Conservation (phyloP, 2,797 vertebrate genomes). For the Chiroxiphia lanceolata region DNA sequence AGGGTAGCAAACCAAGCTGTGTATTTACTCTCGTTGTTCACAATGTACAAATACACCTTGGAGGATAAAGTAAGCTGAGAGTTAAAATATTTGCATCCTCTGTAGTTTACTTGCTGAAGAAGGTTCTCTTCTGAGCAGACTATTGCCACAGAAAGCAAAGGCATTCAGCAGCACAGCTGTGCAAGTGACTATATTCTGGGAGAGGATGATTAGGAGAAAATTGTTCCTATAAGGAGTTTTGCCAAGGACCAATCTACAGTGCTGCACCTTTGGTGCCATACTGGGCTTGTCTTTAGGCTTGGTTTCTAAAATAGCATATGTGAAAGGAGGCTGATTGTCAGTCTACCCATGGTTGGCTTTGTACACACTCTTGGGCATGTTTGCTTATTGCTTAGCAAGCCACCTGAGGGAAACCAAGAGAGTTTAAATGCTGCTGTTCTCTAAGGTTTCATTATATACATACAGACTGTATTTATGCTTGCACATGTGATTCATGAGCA, state of each 20-base stretch:
- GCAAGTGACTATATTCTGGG: not conserved
- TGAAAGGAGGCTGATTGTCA: not conserved
- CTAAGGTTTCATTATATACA: not conserved
- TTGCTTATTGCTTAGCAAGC: not conserved
- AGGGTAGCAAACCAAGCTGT: not conserved
- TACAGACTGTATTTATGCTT: not conserved
- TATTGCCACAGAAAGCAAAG: not conserved
- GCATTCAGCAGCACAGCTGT: not conserved
- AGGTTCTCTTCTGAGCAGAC: not conserved
- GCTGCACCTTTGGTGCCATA: not conserved
- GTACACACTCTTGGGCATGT: not conserved
- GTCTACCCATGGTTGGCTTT: not conserved
- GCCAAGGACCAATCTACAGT: not conserved
- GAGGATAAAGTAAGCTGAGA: not conserved
- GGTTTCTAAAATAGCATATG: not conserved
- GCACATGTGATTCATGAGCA: not conserved
- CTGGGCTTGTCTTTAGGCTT: not conserved
- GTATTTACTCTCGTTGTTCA: not conserved
- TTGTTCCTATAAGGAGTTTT: not conserved
- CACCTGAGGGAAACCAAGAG: not conserved
- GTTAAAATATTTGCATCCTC: not conserved
- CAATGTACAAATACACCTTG: not conserved
- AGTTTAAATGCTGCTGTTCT: not conserved
- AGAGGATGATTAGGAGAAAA: not conserved
- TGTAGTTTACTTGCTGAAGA: not conserved